These are phyloP conservation scores for Corythaixoides concolor DNA, from an alignment of 2,113 vertebrate species.

Conservation along the genomic window DNA sequence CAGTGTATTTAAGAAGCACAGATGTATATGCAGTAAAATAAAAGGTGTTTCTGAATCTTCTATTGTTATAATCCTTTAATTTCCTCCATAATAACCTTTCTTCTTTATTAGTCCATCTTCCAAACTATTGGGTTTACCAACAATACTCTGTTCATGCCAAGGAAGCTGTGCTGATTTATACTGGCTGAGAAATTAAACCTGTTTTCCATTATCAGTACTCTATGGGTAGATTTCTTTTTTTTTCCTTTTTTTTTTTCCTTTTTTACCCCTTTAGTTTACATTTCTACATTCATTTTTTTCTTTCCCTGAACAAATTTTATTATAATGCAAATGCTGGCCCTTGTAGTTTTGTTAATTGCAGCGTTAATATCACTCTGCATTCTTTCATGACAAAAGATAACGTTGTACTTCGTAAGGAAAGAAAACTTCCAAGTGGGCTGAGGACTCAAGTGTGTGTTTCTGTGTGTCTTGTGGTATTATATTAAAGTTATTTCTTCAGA, in stretches of 20 bases:
- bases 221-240: neutral
- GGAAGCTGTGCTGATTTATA: neutral
- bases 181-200: neutral
- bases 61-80: neutral
- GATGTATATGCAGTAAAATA: neutral
- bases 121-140: neutral
- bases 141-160: neutral
- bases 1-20: neutral
- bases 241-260: neutral
- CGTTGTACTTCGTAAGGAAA: neutral
- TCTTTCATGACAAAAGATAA: neutral
- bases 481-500: neutral
- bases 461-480: neutral
- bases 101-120: neutral
- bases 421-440: neutral
- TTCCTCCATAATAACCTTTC: neutral
- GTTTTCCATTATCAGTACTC: neutral
- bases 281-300: neutral
- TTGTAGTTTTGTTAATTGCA: slow-evolving; percentile 33
- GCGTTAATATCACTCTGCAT: neutral
- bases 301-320: neutral
- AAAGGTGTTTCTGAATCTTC: neutral
- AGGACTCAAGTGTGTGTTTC: neutral
- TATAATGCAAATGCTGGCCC: neutral
- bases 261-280: neutral